Base-by-base conservation (phyloP, 1,140 invertebrate genomes). In the Calephelis nemesis region DNA sequence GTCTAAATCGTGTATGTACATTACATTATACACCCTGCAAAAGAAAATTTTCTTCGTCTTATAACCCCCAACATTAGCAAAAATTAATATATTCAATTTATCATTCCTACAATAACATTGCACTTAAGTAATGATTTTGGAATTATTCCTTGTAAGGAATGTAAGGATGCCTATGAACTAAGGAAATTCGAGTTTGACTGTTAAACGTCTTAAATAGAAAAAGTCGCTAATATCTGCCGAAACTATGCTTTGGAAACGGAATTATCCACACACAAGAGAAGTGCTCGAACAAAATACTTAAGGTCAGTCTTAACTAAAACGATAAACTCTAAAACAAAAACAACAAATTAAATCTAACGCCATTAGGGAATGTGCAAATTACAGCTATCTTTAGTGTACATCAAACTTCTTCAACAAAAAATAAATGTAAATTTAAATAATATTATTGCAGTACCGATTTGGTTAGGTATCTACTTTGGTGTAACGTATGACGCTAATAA, bases 361-460 rank as follows among this genome's bases (percentile, higher is more conserved):
- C 88, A 82, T 85, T 82, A 83, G 86, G 88, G 88, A 91, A 91
- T 91, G 88, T 91, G 88, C 87, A 85, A 75, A 78, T 87, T 89
- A 87, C 68, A 77, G 76, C 88, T 89, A 88, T 78, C 74, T 87
- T 79, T 83, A 83, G 80, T 83, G 82, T 87, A 87, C 82, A 86
- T 83, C 81, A 76, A 87, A 85, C 73, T 74, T 82, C 74, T 80
- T 84, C 80, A 86, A 89, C 82, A 83, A 86, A 85, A 81, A 77
- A 81, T 86, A 81, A 83, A 82, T 71, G 73, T 82, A 85, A 83
- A 87, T 86, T 85, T 87, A 86, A 87, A 85, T 85, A 81, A 83
- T 79, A 84, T 84, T 86, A 88, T 91, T 85, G 88, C 88, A 85
- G 88, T 79, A 84, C 81, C 83, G 87, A 85, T 89, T 90, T 89